phyloP scores from a whole-genome alignment of 2,888 invertebrate genomes.

The Sturmia bella region DNA sequence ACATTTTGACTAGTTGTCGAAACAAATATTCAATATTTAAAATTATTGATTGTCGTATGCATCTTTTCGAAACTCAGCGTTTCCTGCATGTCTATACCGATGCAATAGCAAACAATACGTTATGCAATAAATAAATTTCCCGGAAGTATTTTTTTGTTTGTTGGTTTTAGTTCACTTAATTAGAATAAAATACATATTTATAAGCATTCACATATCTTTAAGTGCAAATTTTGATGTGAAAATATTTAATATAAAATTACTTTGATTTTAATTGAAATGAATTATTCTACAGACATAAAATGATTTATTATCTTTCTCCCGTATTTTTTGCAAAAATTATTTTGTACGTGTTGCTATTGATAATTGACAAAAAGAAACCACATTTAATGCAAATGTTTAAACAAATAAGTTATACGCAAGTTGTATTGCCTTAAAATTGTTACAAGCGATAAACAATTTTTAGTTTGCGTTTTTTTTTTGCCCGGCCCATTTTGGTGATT shows the following conservation, averaged over 20 bases:
- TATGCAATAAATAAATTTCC: not conserved
- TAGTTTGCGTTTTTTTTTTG: conserved; percentile 1
- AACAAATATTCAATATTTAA: too few species aligned
- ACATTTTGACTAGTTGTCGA: too few species aligned
- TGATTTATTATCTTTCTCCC: conserved; percentile 53
- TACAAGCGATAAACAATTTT: not conserved
- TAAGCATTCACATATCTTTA: not conserved
- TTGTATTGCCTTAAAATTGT: conserved; percentile 10
- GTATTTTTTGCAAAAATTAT: conserved; percentile 46
- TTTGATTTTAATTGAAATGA: conserved; percentile 53
- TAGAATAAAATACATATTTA: conserved; percentile 4
- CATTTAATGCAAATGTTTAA: conserved; percentile 46
- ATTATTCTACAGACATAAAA: conserved; percentile 56
- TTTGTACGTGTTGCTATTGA: conserved; percentile 57
- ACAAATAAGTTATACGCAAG: conserved; percentile 30
- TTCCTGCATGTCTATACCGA: too few species aligned
- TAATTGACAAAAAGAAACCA: conserved; percentile 45
- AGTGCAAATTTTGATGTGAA: conserved; percentile 7
- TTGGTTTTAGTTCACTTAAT: not conserved
- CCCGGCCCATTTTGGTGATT: conserved; percentile 36
- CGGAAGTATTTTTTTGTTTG: conserved; percentile 10
- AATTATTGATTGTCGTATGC: too few species aligned
- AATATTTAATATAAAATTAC: conserved; percentile 5
- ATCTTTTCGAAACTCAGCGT: too few species aligned
- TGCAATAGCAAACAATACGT: not conserved